These are phyloP conservation scores for Anthopleura sola DNA, from an alignment of 64 coral and sea anemone genomes.

Conservation along the genomic window DNA sequence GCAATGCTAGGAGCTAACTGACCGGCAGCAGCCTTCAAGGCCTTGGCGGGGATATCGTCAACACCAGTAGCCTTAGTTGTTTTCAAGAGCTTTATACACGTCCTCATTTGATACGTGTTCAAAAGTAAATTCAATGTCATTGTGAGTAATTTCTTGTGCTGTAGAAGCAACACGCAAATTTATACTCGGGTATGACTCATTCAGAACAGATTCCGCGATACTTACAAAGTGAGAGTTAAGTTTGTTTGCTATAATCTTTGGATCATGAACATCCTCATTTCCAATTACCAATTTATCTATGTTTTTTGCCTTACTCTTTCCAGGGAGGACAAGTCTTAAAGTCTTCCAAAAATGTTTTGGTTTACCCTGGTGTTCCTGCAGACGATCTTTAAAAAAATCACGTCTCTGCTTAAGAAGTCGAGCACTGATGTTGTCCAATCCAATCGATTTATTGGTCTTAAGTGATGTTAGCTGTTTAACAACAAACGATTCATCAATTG, in stretches of 20 bases:
- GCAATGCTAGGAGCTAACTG: slow-evolving; percentile 57
- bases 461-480: too few relatives aligned
- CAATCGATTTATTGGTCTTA: too few relatives aligned
- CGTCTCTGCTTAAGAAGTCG: too few relatives aligned
- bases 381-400: too few relatives aligned
- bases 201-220: not conserved
- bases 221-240: not conserved
- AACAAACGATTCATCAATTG: too few relatives aligned
- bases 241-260: not conserved
- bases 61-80: slow-evolving; percentile 46
- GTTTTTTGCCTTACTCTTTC: not conserved
- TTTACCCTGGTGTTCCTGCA: not conserved
- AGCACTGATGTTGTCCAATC: too few relatives aligned
- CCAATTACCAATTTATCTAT: not conserved
- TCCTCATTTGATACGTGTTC: slow-evolving; percentile 18
- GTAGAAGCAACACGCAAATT: not conserved
- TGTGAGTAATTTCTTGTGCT: not conserved
- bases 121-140: not conserved
- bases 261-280: too few relatives aligned
- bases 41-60: slow-evolving; percentile 43
- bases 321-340: not conserved
- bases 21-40: slow-evolving; percentile 40
- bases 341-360: not conserved
- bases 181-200: not conserved
- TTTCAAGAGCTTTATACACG: slow-evolving; percentile 29